These are phyloP conservation scores for Aradus depressus DNA, from an alignment of 2,888 invertebrate species.

Conservation along the genomic window DNA sequence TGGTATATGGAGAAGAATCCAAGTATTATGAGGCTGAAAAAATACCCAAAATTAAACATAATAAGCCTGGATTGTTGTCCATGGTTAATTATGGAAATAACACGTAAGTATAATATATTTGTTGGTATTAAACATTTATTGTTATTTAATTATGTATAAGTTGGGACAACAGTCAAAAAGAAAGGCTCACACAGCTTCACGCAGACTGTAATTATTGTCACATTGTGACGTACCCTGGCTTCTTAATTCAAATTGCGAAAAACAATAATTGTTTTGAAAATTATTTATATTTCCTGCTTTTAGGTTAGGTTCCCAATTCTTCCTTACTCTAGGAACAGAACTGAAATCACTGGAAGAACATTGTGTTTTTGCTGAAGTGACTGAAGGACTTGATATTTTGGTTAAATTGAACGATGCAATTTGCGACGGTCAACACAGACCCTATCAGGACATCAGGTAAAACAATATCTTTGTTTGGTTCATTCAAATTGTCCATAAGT, in stretches of 20 bases:
- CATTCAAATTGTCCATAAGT: too few relatives aligned
- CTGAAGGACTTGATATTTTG: slow-evolving; percentile 80
- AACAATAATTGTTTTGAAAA: too few relatives aligned
- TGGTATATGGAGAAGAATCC: slow-evolving; percentile 74
- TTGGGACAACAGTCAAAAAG: too few relatives aligned
- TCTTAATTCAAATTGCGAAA: too few relatives aligned
- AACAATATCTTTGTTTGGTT: neutral
- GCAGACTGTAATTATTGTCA: too few relatives aligned
- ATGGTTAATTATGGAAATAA: slow-evolving; percentile 88
- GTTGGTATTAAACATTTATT: too few relatives aligned
- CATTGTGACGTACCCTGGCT: too few relatives aligned
- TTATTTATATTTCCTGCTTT: slow-evolving; percentile 18
- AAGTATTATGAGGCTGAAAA: slow-evolving; percentile 85
- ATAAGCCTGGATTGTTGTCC: slow-evolving; percentile 73
- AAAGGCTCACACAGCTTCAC: too few relatives aligned
- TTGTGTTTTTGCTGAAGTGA: slow-evolving; percentile 91
- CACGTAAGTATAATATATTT: slow-evolving; percentile 50
- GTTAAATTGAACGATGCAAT: slow-evolving; percentile 86
- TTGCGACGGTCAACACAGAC: slow-evolving; percentile 78
- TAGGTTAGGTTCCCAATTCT: slow-evolving; percentile 81
- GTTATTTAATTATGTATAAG: too few relatives aligned
- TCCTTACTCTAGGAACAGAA: slow-evolving; percentile 79
- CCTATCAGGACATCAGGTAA: slow-evolving; percentile 54
- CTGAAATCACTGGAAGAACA: slow-evolving; percentile 87
- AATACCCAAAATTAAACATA: slow-evolving; percentile 83